Conservation (phyloP, 2,797 vertebrate genomes). For the Periparus ater region DNA sequence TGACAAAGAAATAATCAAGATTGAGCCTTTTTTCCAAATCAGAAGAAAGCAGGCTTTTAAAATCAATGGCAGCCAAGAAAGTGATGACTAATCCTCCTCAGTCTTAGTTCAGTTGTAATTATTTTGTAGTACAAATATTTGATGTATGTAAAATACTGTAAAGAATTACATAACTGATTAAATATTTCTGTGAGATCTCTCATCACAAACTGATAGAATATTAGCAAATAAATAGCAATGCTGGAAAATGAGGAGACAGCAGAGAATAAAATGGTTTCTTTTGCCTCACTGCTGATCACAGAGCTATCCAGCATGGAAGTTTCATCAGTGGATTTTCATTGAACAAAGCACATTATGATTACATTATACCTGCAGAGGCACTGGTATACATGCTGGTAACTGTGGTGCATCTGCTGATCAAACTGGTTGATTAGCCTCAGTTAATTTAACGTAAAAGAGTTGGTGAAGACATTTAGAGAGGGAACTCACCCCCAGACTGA, state of each 20-base stretch:
- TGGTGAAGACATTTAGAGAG: not conserved
- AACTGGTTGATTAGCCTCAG: not conserved
- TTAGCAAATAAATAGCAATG: not conserved
- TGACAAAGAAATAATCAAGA: not conserved
- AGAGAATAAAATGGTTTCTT: not conserved
- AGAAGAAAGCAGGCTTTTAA: not conserved
- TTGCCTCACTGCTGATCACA: not conserved
- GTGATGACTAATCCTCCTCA: not conserved
- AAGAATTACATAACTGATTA: not conserved
- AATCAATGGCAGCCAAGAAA: not conserved
- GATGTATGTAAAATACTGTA: not conserved
- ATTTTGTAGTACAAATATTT: not conserved
- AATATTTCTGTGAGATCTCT: not conserved
- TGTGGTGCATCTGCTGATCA: not conserved
- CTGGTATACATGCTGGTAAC: not conserved
- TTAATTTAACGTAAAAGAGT: not conserved
- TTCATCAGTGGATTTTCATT: not conserved
- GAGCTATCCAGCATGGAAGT: not conserved
- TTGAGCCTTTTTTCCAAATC: not conserved
- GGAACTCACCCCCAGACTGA: not conserved
- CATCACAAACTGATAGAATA: not conserved
- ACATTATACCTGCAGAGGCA: not conserved
- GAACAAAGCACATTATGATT: not conserved
- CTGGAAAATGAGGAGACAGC: not conserved
- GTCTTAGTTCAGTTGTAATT: not conserved